Evolutionary conservation across 2,888 invertebrate genomes (phyloP).

Genomic region (Clivina fossor): DNA sequence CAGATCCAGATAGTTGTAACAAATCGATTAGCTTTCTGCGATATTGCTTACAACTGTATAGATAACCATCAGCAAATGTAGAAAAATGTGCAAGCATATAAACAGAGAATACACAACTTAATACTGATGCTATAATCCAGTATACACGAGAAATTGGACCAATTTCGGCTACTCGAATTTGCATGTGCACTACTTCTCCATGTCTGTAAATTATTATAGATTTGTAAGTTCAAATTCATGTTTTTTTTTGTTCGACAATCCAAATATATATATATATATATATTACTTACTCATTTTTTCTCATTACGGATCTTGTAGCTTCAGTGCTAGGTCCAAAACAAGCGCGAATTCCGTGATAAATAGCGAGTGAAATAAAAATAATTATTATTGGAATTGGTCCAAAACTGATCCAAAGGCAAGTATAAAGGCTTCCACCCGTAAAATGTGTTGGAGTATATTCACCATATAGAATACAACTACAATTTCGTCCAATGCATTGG

Average conservation of each 20-base stretch:
- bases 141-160: slow-evolving; percentile 63
- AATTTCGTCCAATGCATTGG: slow-evolving; percentile 63
- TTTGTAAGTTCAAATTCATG: neutral
- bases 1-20: slow-evolving; percentile 59
- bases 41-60: slow-evolving; percentile 76
- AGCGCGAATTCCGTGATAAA: slow-evolving; percentile 70
- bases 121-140: slow-evolving; percentile 68
- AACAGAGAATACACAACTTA: slow-evolving; percentile 64
- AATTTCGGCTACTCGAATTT: slow-evolving; percentile 61
- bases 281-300: slow-evolving; percentile 49
- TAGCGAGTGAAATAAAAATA: slow-evolving; percentile 64
- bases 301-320: slow-evolving; percentile 48
- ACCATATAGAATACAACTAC: slow-evolving; percentile 70
- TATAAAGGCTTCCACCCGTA: slow-evolving; percentile 47
- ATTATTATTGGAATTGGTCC: slow-evolving; percentile 65
- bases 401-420: slow-evolving; percentile 69
- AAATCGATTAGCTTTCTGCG: slow-evolving; percentile 65
- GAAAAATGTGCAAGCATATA: slow-evolving; percentile 70
- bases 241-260: neutral
- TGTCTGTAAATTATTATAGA: slow-evolving; percentile 56
- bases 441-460: slow-evolving; percentile 63
- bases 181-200: slow-evolving; percentile 68
- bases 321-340: slow-evolving; percentile 48
- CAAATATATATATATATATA: too few species aligned
- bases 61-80: slow-evolving; percentile 72